Evolutionary conservation across 2,888 invertebrate genomes (phyloP), one percentile per base, ranked within the genome.

Genomic region (Elegia similella): DNA sequence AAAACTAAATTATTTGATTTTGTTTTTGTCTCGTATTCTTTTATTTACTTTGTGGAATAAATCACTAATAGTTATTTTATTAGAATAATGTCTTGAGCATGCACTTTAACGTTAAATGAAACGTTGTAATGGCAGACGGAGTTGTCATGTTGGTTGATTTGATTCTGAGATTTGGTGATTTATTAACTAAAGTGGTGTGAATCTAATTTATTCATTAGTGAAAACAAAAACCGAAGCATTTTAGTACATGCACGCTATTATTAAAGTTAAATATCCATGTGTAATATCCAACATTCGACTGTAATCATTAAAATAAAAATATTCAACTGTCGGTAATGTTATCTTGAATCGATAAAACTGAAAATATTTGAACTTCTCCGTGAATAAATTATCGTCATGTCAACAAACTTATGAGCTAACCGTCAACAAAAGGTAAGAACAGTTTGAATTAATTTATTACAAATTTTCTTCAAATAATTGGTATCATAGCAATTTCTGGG

Each of bases 391-490:
- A 83, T 76, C 78, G 73, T 69, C 78, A 84, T 80, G 78, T 84
- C 83, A 82, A 85, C 80, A 82, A 82, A 82, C 77, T 79, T 79
- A 88, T 88, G 84, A 87, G 78, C 76, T 83, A 82, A 76, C 77
- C 68, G 67, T 65, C 72, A 60, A 66, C 60, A 64, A 71, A 69
- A 86, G 84, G 88, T 89, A 69, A 78, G 75, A 66, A 55, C 42
- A 47, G 43, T 55, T 53, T 59, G 42, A 38, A n/a, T 55, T 42
- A 56, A 61, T 57, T 59, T 29, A 17, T 42, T 46, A 47, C 15
- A 55, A 54, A 57, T 56, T 57, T 55, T 42, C 10, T 46, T 53
- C 52, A 54, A 52, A 56, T 44, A 42, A 43, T 44, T 44, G 8
- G 47, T 43, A 38, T 42, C 44, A 42, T 56, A 50, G 30, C 53